A percentile compares a stretch with the other conserved stretches of the same genome.
Conservation (phyloP, 2,888 invertebrate species). For the Orgyia antiqua region DNA sequence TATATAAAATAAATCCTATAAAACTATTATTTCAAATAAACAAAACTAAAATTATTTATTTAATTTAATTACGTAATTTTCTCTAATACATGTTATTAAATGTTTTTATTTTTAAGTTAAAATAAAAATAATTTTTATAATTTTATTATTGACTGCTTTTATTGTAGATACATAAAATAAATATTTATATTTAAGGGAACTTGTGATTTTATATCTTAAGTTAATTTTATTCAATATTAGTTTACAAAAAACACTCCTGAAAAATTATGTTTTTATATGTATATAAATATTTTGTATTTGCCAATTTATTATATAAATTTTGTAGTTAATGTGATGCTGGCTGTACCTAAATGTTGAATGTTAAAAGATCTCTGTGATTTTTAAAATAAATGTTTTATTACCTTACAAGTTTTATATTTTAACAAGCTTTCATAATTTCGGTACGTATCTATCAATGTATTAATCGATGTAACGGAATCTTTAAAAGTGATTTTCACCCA, state of each 20-base stretch:
- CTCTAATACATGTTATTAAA: not conserved
- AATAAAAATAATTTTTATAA: not conserved
- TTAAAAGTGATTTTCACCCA: no score
- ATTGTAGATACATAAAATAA: no score
- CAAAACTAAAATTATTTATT: not conserved
- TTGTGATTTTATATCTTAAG: not conserved
- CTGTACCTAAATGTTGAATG: slow-evolving; percentile 23
- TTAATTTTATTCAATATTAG: not conserved
- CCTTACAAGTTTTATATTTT: slow-evolving; percentile 8
- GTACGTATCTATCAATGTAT: no score
- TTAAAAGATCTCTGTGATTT: slow-evolving; percentile 47
- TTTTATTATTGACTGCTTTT: not conserved
- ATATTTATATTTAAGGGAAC: not conserved
- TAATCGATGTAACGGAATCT: no score
- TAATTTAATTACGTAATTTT: not conserved
- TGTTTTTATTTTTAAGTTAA: no score
- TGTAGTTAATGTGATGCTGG: no score
- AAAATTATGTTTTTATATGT: not conserved
- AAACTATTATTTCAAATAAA: not conserved
- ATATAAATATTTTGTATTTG: slow-evolving; percentile 3
- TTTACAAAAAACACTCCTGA: not conserved
- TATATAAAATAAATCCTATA: no score
- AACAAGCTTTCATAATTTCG: no score
- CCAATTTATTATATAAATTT: no score
- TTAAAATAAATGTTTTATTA: slow-evolving; percentile 54